Base-by-base conservation (phyloP, 2,888 invertebrate genomes). In the Andrena fulva region DNA sequence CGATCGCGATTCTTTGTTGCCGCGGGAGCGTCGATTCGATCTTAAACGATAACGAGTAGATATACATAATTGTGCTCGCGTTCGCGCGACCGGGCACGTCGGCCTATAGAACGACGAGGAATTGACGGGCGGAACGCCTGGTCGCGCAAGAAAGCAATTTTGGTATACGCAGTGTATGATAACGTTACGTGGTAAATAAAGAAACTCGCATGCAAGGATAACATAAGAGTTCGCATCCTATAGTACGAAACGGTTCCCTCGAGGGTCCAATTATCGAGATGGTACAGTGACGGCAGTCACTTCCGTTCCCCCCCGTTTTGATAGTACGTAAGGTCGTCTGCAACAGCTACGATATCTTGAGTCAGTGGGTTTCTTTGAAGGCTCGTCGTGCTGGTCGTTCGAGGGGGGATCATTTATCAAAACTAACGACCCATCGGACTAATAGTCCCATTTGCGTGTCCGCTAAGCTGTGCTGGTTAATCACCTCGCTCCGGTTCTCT, bases 121-220 rank as follows among this genome's bases (percentile, higher is more conserved):
- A 16, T 63, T 1, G 12, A 31, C 48, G 10, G 31, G 35, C 3
- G 24, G 24, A n/a, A 52, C 29, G 27, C 27, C 70, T 35, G 12
- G 68, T 48, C 31, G 64, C 7, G 27, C 78, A 33, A 52, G 42
- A 60, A 24, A 60, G 79, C 54, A 50, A 64, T 82, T 83, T 82
- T 83, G 82, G 82, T 83, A 70, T 66, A 54, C 35, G 60, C 72
- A 35, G 33, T 56, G 81, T 70, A 60, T 7, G 63, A 63, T 74
- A 68, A 66, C 66, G 54, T 33, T 52, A 76, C 68, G 33, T 52
- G 50, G 24, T 64, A 52, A 33, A 77, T 77, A 77, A 82, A 74
- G 60, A 67, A 42, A 52, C 42, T 76, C 80, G 76, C 84, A 82
- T 84, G 83, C 83, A 83, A 69, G 42, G 59, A 69, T 80, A 80